phyloP scores from a whole-genome alignment of 2,797 vertebrate species.

The Bucorvus abyssinicus region DNA sequence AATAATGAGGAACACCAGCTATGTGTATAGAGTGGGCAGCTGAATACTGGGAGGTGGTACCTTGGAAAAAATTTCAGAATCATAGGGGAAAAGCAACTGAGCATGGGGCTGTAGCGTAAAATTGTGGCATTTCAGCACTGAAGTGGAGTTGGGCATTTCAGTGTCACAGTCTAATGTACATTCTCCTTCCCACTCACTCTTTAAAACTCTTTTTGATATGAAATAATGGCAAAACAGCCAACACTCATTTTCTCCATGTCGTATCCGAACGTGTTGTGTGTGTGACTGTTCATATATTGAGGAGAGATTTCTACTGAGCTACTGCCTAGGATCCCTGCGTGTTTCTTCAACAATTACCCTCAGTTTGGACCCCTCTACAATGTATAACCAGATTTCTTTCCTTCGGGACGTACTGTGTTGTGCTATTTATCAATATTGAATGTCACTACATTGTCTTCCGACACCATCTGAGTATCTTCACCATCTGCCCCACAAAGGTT shows the following conservation, averaged over 20 bases:
- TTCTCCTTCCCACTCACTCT: not conserved
- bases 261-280: rapidly evolving
- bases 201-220: not conserved
- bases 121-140: not conserved
- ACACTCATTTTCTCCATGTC: not conserved
- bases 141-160: not conserved
- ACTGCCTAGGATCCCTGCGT: not conserved
- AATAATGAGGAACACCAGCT: not conserved
- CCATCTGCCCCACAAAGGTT: not conserved
- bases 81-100: not conserved
- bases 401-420: not conserved
- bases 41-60: not conserved
- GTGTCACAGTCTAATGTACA: not conserved
- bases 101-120: not conserved
- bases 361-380: not conserved
- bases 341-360: not conserved
- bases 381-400: not conserved
- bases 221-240: not conserved
- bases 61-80: not conserved
- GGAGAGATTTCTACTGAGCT: not conserved
- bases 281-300: not conserved
- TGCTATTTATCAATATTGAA: not conserved
- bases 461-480: not conserved
- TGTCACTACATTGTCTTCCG: not conserved
- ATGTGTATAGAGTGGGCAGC: not conserved